phyloP scores from a whole-genome alignment of 2,797 vertebrate genomes.

The Muscicapa striata region DNA sequence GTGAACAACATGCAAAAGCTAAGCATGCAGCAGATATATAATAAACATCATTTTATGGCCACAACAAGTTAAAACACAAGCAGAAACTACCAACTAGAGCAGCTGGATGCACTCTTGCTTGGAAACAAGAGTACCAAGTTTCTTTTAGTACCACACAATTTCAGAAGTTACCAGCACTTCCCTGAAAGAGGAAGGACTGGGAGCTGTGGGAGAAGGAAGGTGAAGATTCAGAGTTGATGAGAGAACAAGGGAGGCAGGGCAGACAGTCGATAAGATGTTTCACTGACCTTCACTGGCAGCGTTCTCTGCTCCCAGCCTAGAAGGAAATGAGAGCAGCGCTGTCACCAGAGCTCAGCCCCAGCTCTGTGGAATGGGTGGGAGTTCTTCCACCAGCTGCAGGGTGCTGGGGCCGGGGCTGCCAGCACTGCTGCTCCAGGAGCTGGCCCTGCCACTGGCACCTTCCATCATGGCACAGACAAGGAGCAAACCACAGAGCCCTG shows the following conservation, averaged over 20 bases:
- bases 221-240: neutral
- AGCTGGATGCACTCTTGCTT: neutral
- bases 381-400: neutral
- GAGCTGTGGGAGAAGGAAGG: neutral
- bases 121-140: neutral
- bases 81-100: neutral
- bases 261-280: neutral
- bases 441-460: neutral
- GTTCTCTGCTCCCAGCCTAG: neutral
- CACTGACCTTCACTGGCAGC: neutral
- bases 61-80: neutral
- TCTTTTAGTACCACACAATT: neutral
- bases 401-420: neutral
- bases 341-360: neutral
- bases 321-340: neutral
- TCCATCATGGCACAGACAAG: neutral
- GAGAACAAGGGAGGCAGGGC: neutral
- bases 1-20: neutral
- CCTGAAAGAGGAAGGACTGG: neutral
- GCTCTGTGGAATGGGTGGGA: neutral
- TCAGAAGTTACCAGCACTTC: neutral
- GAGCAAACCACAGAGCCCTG: neutral
- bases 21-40: neutral
- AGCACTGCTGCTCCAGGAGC: neutral
- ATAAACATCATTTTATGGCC: neutral